Evolutionary conservation across 2,888 invertebrate genomes (phyloP).

Genomic region (Dermolepida albohirtum): DNA sequence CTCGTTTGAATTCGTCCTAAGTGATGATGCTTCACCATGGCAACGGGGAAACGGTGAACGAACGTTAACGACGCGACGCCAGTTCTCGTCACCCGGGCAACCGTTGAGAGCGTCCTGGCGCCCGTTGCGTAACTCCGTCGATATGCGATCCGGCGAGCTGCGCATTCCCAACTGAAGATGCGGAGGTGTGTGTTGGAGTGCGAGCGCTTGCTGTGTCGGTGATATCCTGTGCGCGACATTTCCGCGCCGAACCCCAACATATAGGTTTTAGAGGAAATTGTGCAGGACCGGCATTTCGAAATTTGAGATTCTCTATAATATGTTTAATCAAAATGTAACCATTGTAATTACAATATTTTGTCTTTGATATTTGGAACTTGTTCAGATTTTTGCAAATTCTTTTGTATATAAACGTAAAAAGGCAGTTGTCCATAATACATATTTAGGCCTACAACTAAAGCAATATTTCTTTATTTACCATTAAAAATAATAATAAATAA

Average conservation of each 20-base stretch:
- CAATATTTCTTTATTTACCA: too few species aligned
- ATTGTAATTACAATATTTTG: too few species aligned
- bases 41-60: slow-evolving; percentile 57
- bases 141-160: slow-evolving; percentile 46
- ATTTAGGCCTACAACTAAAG: too few species aligned
- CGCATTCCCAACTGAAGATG: slow-evolving; percentile 28
- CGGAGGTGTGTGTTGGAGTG: slow-evolving; percentile 25
- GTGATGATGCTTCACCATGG: slow-evolving; percentile 59
- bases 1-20: slow-evolving; percentile 31
- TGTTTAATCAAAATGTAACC: too few species aligned
- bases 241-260: slow-evolving; percentile 50
- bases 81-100: slow-evolving; percentile 57
- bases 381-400: too few species aligned
- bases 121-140: slow-evolving; percentile 61
- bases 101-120: slow-evolving; percentile 59
- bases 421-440: too few species aligned
- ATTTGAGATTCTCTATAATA: too few species aligned
- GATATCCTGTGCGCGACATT: slow-evolving; percentile 42
- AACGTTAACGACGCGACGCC: slow-evolving; percentile 52
- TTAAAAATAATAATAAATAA: too few species aligned
- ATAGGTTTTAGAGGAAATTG: slow-evolving; percentile 26
- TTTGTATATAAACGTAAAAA: too few species aligned
- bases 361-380: too few species aligned
- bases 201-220: background rate
- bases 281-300: slow-evolving; percentile 1